Percentiles rank a stretch among this genome's conserved stretches.
Conservation (phyloP, 1,140 invertebrate species). For the Thalassaphorura encarpata region DNA sequence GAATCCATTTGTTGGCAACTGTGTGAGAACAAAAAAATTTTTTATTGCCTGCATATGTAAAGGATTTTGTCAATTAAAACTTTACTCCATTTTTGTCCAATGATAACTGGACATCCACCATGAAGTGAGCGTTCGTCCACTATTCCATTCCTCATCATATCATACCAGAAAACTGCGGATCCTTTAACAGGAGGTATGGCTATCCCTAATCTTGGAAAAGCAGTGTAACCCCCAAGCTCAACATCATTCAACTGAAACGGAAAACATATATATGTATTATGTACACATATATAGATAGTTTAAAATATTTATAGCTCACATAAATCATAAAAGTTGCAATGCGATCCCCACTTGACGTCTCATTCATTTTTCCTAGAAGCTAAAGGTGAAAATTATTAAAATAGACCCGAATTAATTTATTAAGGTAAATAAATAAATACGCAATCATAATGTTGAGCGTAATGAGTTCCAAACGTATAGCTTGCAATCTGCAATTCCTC, state of each 20-base stretch:
- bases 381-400: too few species aligned
- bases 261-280: neutral
- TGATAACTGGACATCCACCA: neutral
- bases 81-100: constrained; percentile 2
- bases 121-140: neutral
- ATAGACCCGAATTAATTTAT: too few species aligned
- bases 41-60: too few species aligned
- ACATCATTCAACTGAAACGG: neutral
- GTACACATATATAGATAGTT: too few species aligned
- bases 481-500: too few species aligned
- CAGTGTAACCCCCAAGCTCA: neutral
- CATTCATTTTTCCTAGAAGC: too few species aligned
- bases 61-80: neutral
- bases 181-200: neutral
- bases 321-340: neutral
- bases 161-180: constrained; percentile 1
- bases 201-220: neutral
- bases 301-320: too few species aligned
- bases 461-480: too few species aligned
- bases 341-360: neutral
- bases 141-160: neutral
- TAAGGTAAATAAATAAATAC: too few species aligned
- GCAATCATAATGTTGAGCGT: too few species aligned
- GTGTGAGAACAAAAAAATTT: neutral
- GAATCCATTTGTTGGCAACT: neutral